These are phyloP conservation scores for Gymnothorax reevesii DNA, from an alignment of 2,797 vertebrate genomes.

Conservation along the genomic window DNA sequence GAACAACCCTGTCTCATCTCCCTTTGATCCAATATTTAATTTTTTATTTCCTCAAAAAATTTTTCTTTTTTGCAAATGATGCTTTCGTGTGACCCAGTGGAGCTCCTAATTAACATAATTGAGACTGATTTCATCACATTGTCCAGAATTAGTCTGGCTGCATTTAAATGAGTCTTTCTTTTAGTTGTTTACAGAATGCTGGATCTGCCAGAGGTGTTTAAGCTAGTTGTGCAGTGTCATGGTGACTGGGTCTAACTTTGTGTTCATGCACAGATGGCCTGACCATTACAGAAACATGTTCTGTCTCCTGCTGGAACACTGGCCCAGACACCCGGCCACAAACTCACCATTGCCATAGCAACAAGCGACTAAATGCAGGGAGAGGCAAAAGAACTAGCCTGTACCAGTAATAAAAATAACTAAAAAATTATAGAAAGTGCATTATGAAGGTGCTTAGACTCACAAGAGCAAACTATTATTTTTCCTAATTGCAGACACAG, in stretches of 20 bases:
- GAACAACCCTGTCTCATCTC: background rate
- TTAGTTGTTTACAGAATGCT: background rate
- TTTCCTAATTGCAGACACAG: background rate
- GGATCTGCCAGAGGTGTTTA: background rate
- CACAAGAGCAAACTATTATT: background rate
- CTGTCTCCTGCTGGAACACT: conserved; percentile 11
- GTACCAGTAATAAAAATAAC: background rate
- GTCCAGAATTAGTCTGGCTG: background rate
- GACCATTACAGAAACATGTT: background rate
- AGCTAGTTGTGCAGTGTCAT: background rate
- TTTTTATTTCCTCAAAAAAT: background rate
- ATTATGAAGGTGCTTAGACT: background rate
- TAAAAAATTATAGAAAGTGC: background rate
- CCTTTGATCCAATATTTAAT: background rate
- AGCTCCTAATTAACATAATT: background rate
- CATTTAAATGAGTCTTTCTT: background rate
- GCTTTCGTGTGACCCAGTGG: background rate
- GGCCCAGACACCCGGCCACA: background rate
- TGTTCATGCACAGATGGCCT: background rate
- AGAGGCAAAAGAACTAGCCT: background rate
- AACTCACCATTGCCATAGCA: conserved; percentile 14
- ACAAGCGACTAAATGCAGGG: background rate
- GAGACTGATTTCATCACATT: background rate
- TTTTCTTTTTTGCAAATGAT: background rate
- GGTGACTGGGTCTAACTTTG: background rate